Conservation (phyloP, 1,140 invertebrate species). For the Monochamus saltuarius region DNA sequence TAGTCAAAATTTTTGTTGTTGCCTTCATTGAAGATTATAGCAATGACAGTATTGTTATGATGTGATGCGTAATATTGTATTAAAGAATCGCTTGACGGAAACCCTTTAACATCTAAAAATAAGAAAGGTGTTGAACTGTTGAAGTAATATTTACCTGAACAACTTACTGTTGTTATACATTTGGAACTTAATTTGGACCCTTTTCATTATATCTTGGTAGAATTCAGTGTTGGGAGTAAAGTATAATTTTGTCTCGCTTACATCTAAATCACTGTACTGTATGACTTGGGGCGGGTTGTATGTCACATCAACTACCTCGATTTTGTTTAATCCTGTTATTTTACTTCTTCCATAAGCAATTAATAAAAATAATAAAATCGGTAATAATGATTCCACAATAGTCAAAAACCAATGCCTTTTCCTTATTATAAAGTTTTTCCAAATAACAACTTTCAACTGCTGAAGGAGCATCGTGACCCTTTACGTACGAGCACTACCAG, state of each 20-base stretch:
- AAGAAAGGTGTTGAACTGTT: conserved; percentile 11
- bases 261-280: conserved; percentile 22
- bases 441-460: conserved; percentile 45
- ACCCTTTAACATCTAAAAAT: conserved; percentile 34
- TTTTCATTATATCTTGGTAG: conserved; percentile 45
- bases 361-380: conserved; percentile 46
- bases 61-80: conserved; percentile 29
- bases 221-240: conserved; percentile 48
- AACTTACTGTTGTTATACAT: conserved; percentile 48
- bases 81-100: conserved; percentile 29
- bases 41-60: conserved; percentile 28
- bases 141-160: conserved; percentile 14
- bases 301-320: conserved; percentile 34
- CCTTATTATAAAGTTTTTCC: conserved; percentile 53
- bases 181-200: conserved; percentile 46
- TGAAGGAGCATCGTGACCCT: conserved; percentile 5
- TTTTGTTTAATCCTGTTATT: conserved; percentile 37
- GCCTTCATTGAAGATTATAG: conserved; percentile 38
- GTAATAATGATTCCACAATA: conserved; percentile 49
- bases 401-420: conserved; percentile 52
- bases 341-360: conserved; percentile 45
- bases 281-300: conserved; percentile 27
- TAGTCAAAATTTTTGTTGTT: conserved; percentile 37
- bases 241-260: conserved; percentile 39
- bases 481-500: too few species aligned